Evolutionary conservation across 2,888 invertebrate species (phyloP).

Genomic region (Antheraea yamamai): DNA sequence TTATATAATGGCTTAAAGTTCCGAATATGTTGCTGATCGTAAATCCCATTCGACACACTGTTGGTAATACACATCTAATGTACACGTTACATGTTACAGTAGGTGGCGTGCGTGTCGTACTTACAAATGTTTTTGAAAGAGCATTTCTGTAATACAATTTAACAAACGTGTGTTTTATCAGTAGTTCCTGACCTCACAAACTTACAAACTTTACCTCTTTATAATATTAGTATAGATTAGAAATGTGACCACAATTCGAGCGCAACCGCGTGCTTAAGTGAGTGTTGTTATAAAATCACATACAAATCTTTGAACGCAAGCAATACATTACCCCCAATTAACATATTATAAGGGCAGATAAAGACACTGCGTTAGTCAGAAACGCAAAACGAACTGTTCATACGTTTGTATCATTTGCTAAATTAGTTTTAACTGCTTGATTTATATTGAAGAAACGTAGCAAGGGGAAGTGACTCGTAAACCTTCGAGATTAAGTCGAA

Average conservation of each 20-base stretch:
- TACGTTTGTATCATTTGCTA: conserved; percentile 22
- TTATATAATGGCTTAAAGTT: too few relatives aligned
- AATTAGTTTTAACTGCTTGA: conserved; percentile 22
- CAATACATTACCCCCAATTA: conserved; percentile 15
- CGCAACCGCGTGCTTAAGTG: neutral
- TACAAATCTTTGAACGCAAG: conserved; percentile 6
- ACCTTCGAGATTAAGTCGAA: neutral
- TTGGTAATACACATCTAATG: too few relatives aligned
- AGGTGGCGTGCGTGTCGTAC: too few relatives aligned
- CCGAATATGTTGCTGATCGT: too few relatives aligned
- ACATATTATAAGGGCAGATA: conserved; percentile 7
- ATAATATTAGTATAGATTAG: too few relatives aligned
- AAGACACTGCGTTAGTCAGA: conserved; percentile 11
- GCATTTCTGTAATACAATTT: too few relatives aligned
- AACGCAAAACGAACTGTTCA: conserved; percentile 14
- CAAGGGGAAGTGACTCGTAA: neutral
- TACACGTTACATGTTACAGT: too few relatives aligned
- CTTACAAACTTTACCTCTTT: too few relatives aligned
- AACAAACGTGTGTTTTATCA: too few relatives aligned
- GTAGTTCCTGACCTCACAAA: too few relatives aligned
- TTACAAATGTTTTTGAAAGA: too few relatives aligned
- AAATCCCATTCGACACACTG: too few relatives aligned
- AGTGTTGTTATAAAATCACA: conserved; percentile 13
- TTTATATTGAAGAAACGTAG: neutral
- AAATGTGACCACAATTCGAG: neutral